Conservation (phyloP, 2,888 invertebrate species). For the Tuta absoluta region DNA sequence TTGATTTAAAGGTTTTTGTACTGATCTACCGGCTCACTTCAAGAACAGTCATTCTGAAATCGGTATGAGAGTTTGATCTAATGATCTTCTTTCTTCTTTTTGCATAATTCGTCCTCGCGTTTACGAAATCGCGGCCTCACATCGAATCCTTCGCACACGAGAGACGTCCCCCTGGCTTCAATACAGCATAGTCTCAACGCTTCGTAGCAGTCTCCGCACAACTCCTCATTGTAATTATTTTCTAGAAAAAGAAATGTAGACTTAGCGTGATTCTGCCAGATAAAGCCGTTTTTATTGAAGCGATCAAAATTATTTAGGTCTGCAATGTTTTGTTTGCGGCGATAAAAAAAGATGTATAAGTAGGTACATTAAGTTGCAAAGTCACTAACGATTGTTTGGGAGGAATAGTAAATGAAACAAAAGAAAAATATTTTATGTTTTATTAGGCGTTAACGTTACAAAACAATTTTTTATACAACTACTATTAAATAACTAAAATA, state of each 20-base stretch:
- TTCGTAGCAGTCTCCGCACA: conserved; percentile 86
- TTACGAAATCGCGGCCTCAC: conserved; percentile 57
- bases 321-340: not conserved
- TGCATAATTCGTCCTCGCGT: not conserved
- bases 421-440: not conserved
- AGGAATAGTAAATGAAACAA: not conserved
- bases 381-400: not conserved
- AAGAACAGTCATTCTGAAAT: too few species aligned
- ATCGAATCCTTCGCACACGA: conserved; percentile 89
- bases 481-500: conserved; percentile 1
- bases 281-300: too few species aligned
- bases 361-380: not conserved
- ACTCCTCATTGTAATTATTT: conserved; percentile 88
- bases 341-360: not conserved
- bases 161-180: conserved; percentile 85
- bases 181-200: conserved; percentile 90
- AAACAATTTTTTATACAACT: not conserved
- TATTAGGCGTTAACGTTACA: not conserved
- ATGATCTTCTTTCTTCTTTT: not conserved
- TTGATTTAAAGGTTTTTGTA: too few species aligned
- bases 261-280: not conserved
- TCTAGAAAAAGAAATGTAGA: conserved; percentile 68
- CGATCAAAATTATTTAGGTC: too few species aligned
- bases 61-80: too few species aligned
- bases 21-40: too few species aligned